Evolutionary conservation across 2,888 invertebrate genomes (phyloP), one percentile per base, ranked within the genome.

Genomic region (Phengaris arion): DNA sequence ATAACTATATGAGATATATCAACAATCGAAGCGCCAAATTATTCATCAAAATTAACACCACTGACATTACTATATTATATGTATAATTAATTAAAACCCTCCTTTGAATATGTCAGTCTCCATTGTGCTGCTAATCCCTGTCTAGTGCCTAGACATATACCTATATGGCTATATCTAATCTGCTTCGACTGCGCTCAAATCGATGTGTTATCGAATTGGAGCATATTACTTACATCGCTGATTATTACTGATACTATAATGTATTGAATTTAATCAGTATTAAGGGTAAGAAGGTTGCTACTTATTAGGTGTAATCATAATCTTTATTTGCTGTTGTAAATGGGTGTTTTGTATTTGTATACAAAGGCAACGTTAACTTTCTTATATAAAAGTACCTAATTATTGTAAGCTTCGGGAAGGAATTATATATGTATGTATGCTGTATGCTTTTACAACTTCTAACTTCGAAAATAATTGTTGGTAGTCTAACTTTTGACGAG

Each of bases 81-180:
- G 48, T 48, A 48, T 59, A 59, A 59, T 22, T 15, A 22, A 57
- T 59, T 59, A 59, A 22, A 59, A 59, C 15, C 22, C 10, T 59
- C 59, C 59, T 22, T 59, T 59, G 59, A 59, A 10, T 10, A 10
- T 9, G 59, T 59, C 59, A 15, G 2, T 2, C 22, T 59, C 22
- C 22, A 59, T 22, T 59, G 59, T 59, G 57, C 15, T 59, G 57
- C 15, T 57, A 59, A 59, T 22, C 69, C 15, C 48, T 8, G n/a
- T 35, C 35, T 35, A 22, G 15, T 45, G 7, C 68, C 35, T 68
- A 68, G 45, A n/a, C n/a, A n/a, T 69, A 13, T 69, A 15, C n/a
- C n/a, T n/a, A n/a, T n/a, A 46, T n/a, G 13, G 45, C n/a, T 77
- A 76, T 81, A 82, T 82, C 81, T 82, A 80, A 82, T 82, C 82